These are phyloP conservation scores for Apis mellifera DNA, from an alignment of 1,140 invertebrate genomes.

Conservation along the genomic window Amel_HAv3.1 CM009935.2:10700001-10700500, in stretches of 20 bases:
- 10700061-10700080: too few species aligned
- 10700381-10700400: not conserved
- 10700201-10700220: slow-evolving; percentile 10
- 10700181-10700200: slow-evolving; percentile 14
- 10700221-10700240: not conserved
- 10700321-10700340: not conserved
- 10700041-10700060: not conserved
- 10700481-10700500: not conserved
- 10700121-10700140: slow-evolving; percentile 6
- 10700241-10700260: not conserved
- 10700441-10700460: not conserved
- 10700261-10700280: not conserved
- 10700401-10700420: too few species aligned
- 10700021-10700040: not conserved
- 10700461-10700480: not conserved
- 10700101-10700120: not conserved
- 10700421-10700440: too few species aligned
- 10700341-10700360: not conserved
- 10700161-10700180: slow-evolving; percentile 58
- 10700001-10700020: not conserved
- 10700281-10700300: slow-evolving; percentile 6
- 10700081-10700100: too few species aligned
- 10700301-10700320: not conserved
- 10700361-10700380: too few species aligned
- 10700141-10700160: slow-evolving; percentile 37